Conservation (phyloP, 2,113 vertebrate species). For the Naja naja region DNA sequence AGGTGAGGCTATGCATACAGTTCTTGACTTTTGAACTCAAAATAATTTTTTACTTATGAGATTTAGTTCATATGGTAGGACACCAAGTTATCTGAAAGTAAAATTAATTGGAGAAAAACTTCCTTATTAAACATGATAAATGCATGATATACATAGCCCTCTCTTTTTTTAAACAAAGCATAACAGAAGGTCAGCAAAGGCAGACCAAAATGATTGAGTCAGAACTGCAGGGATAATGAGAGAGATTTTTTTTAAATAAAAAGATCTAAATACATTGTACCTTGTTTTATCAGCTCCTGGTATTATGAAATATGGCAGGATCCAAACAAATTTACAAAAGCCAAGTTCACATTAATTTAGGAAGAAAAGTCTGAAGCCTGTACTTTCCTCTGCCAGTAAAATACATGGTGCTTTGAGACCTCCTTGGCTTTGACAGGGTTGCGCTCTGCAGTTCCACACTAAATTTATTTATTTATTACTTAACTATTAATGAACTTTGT, state of each 20-base stretch:
- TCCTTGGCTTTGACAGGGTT: neutral
- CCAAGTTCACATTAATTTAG: neutral
- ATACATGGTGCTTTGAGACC: neutral
- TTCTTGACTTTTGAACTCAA: slow-evolving; percentile 45
- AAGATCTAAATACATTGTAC: neutral
- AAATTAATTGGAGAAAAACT: slow-evolving; percentile 58
- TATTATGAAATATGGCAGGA: neutral
- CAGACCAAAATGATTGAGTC: neutral
- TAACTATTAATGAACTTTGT: neutral
- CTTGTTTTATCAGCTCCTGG: neutral
- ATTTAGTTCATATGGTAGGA: slow-evolving; percentile 45
- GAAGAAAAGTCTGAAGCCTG: neutral
- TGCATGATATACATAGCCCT: slow-evolving; percentile 30
- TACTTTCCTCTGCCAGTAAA: neutral
- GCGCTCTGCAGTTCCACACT: neutral
- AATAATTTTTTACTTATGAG: slow-evolving; percentile 52
- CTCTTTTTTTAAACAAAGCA: slow-evolving; percentile 25
- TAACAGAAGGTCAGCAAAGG: slow-evolving; percentile 16
- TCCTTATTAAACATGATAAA: slow-evolving; percentile 43
- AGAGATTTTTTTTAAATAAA: neutral
- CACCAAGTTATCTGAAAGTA: slow-evolving; percentile 29
- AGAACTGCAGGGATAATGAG: slow-evolving; percentile 5
- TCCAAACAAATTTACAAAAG: slow-evolving; percentile 25
- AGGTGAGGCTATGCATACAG: slow-evolving; percentile 39
- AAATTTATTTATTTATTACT: neutral